Percentiles rank a stretch among this genome's conserved stretches.
Evolutionary conservation across 2,797 vertebrate genomes (phyloP).

Genomic region (Premnoplex brunnescens): DNA sequence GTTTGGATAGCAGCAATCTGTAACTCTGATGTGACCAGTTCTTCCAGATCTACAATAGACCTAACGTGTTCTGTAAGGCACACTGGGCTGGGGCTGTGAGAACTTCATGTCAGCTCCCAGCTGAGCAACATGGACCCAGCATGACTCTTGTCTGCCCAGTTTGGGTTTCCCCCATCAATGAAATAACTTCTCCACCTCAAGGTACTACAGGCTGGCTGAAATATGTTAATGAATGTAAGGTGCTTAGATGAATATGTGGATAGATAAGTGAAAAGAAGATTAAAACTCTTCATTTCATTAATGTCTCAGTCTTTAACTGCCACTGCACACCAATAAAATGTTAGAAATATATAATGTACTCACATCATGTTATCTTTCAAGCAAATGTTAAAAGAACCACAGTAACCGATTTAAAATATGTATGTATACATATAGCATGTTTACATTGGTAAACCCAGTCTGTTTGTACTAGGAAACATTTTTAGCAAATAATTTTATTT

Average conservation of each 20-base stretch:
- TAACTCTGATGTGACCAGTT: background rate
- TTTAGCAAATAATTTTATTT: conserved; percentile 72
- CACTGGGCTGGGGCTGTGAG: background rate
- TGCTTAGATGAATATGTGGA: background rate
- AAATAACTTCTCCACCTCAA: background rate
- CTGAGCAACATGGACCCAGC: background rate
- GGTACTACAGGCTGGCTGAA: background rate
- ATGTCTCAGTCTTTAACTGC: background rate
- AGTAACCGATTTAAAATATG: conserved; percentile 14
- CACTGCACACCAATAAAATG: background rate
- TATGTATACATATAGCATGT: conserved; percentile 1
- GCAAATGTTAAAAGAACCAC: conserved; percentile 8
- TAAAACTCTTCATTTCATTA: background rate
- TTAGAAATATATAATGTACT: background rate
- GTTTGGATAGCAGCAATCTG: background rate
- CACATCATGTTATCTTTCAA: background rate
- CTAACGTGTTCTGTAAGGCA: accelerated
- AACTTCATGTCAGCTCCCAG: background rate
- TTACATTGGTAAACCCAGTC: conserved; percentile 45
- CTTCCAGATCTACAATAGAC: background rate
- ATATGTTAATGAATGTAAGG: background rate
- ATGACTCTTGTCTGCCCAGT: background rate
- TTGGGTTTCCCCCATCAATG: background rate
- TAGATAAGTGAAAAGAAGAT: background rate
- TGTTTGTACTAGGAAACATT: conserved; percentile 59